phyloP scores from a whole-genome alignment of 2,888 invertebrate genomes.

The Carcina quercana region DNA sequence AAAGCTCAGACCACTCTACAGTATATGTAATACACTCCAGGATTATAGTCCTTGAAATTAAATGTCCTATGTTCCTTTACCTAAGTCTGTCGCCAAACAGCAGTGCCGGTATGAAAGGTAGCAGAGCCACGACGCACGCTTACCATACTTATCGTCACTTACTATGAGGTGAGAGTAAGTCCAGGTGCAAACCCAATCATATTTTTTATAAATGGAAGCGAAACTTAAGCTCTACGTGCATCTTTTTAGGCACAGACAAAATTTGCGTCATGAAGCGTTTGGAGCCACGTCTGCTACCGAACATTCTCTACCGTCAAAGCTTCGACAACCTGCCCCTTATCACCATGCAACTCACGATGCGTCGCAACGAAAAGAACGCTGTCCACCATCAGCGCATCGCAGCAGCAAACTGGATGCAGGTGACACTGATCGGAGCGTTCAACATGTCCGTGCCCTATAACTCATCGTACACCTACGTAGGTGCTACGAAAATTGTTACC shows the following conservation, averaged over 20 bases:
- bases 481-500: slow-evolving; percentile 40
- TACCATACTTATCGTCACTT: no score
- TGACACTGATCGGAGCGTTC: slow-evolving; percentile 48
- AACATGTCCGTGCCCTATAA: slow-evolving; percentile 41
- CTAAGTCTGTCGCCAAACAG: no score
- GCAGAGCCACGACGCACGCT: no score
- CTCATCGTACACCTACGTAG: slow-evolving; percentile 32
- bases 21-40: no score
- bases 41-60: no score
- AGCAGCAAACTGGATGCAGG: slow-evolving; percentile 35
- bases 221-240: no score
- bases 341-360: slow-evolving; percentile 33
- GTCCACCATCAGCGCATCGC: slow-evolving; percentile 28
- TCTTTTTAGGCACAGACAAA: slow-evolving; percentile 23
- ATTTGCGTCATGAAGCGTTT: slow-evolving; percentile 41
- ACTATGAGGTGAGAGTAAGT: no score
- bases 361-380: slow-evolving; percentile 29
- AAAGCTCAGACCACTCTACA: no score
- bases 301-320: slow-evolving; percentile 36
- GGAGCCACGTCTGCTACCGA: slow-evolving; percentile 37
- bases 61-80: no score
- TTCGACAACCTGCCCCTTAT: slow-evolving; percentile 57
- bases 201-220: no score
- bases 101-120: no score
- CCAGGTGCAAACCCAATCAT: no score